Evolutionary conservation across 2,888 invertebrate species (phyloP), one percentile per base, ranked within the genome.

Genomic region (Pelosia muscerda): DNA sequence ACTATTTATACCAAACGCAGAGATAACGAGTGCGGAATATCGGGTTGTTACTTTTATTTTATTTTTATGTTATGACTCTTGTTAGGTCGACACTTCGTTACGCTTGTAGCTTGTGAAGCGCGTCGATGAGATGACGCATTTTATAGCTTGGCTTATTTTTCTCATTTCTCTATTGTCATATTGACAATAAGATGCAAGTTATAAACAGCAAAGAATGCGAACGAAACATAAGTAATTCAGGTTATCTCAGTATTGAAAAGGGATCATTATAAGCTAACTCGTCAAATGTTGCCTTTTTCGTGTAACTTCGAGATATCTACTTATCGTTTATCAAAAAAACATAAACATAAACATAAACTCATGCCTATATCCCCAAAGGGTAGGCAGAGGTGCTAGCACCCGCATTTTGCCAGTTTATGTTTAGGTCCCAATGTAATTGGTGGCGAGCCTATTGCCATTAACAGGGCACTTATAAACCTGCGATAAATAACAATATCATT

Each of bases 1-100:
- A 63, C 66, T 81, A 81, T 78, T 81, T 82, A 80, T 82, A 82
- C 82, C 78, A 86, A 84, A 85, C 78, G 79, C 71, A 73, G 81
- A 85, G 85, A 89, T 91, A 91, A 91, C 91, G 87, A 91, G 89
- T 84, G 77, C 77, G 74, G 79, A 75, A 84, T 85, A 86, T 83
- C 81, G 81, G 84, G 78, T 85, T 87, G 85, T 90, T 89, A 88
- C 88, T 88, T 89, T 85, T 86, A 86, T 88, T 86, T 85, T 84
- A 88, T 90, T 83, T 83, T 83, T 83, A 86, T 82, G 83, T 83
- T 85, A 86, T 82, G 83, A 84, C 77, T 83, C 87, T 90, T 88
- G 89, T 90, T 91, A 90, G 84, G 82, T 78, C 75, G 82, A 81
- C 81, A 80, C 76, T 81, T 83, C 76, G 79, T 86, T 86, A 84